Base-by-base conservation (phyloP, 2,797 vertebrate species). In the Periophthalmus magnuspinnatus region DNA sequence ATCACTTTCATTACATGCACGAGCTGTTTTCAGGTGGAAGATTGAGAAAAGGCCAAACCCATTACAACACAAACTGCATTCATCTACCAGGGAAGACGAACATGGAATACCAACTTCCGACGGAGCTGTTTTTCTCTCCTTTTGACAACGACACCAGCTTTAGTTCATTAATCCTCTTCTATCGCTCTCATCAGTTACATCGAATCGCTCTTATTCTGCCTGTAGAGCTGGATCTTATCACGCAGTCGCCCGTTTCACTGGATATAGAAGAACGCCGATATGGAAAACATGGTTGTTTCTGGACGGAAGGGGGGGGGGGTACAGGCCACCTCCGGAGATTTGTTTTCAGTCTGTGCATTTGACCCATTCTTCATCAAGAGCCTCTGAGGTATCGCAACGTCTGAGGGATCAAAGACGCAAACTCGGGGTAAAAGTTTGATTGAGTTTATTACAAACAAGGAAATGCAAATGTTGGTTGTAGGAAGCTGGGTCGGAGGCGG, bases 21-120 rank as follows among this genome's bases (percentile, higher is more conserved):
- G 5, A 61, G 68, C 57, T 65, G 36, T 55, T 66, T 65, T 69
- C 50, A 47, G 61, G 47, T 67, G 38, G 61, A 75, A 63, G n/a
- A n/a, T 52, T 56, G 65, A 76, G 32, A 78, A 21, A 61, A 70
- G 70, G 52, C 71, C 52, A 65, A 74, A 69, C 63, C 70, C 74
- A 68, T 78, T 54, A 76, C 57, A 81, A 38, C 34, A n/a, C 62
- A 69, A 70, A 76, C 75, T 73, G 67, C 63, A 77, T 79, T 76
- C 69, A 61, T 41, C 22, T 28, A 47, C 19, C 64, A 22, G 58
- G 19, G 3, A n/a, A 41, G 24, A 52, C 47, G 61, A 64, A 66
- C 24, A 47, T 24, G 47, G 69, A 83, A 68, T 76, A 67, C 65
- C 78, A 75, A 76, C 58, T 10, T 65, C 41, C 38, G 59, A 32